Evolutionary conservation across 2,113 vertebrate genomes (phyloP).

Genomic region (Triplophysa tibetana): DNA sequence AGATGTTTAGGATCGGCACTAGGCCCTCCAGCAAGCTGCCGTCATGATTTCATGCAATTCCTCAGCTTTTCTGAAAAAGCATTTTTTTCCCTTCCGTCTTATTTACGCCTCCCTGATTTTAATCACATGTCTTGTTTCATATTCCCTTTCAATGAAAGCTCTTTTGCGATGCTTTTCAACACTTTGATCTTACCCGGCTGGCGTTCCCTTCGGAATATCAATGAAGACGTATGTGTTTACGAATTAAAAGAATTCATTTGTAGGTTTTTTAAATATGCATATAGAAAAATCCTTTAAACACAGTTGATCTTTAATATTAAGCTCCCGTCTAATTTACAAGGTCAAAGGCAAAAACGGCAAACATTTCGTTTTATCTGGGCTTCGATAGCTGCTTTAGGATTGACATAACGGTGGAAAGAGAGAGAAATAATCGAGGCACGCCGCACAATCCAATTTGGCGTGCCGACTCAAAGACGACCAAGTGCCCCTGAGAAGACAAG

Average conservation of each 20-base stretch:
- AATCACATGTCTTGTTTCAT: slow-evolving; percentile 47
- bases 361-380: slow-evolving; percentile 13
- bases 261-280: slow-evolving; percentile 9
- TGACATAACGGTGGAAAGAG: slow-evolving; percentile 29
- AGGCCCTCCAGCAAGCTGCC: slow-evolving; percentile 6
- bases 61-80: slow-evolving; percentile 7
- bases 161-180: slow-evolving; percentile 31
- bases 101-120: slow-evolving; percentile 46
- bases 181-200: slow-evolving; percentile 44
- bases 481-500: slow-evolving; percentile 50
- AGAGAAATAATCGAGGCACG: slow-evolving; percentile 42
- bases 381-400: slow-evolving; percentile 25
- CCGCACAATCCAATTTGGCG: slow-evolving; percentile 52
- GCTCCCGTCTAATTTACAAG: slow-evolving; percentile 44
- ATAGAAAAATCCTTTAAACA: slow-evolving; percentile 12
- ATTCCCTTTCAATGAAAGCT: slow-evolving; percentile 35
- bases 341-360: slow-evolving; percentile 33
- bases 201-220: slow-evolving; percentile 16
- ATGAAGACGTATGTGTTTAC: slow-evolving; percentile 23
- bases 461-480: slow-evolving; percentile 37
- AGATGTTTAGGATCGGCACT: too few relatives aligned
- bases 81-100: slow-evolving; percentile 16
- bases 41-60: not conserved
- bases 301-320: slow-evolving; percentile 24
- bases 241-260: slow-evolving; percentile 22